Evolutionary conservation across 2,797 vertebrate genomes (phyloP).

Genomic region (Chiroxiphia lanceolata): DNA sequence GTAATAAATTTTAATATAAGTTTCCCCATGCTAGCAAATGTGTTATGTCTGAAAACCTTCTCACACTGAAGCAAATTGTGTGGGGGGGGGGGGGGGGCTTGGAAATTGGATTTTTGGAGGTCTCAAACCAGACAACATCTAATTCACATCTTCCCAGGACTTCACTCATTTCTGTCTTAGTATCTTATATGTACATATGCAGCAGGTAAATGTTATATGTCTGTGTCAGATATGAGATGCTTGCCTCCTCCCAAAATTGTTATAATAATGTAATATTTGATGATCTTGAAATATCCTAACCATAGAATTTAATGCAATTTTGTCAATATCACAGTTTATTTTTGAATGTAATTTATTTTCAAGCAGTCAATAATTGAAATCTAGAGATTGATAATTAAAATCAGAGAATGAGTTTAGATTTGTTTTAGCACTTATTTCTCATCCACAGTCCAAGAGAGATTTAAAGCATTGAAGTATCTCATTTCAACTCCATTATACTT

Average conservation of each 20-base stretch:
- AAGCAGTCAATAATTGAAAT: conserved; percentile 40
- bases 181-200: neutral
- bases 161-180: neutral
- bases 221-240: neutral
- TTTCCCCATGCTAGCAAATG: too few species aligned
- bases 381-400: neutral
- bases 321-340: neutral
- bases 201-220: neutral
- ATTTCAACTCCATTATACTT: conserved; percentile 16
- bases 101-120: too few species aligned
- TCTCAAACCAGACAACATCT: neutral
- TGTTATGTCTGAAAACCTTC: too few species aligned
- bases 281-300: conserved; percentile 17
- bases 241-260: neutral
- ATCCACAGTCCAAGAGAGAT: neutral
- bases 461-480: conserved; percentile 5
- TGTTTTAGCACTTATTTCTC: conserved; percentile 7
- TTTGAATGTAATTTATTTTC: conserved; percentile 21
- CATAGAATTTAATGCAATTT: conserved; percentile 25
- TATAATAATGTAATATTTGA: neutral
- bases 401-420: conserved; percentile 6
- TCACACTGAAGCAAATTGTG: too few species aligned
- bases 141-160: neutral
- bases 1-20: too few species aligned
- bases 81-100: too few species aligned